Conservation (phyloP, 2,888 invertebrate species). For the Lasioglossum vierecki region DNA sequence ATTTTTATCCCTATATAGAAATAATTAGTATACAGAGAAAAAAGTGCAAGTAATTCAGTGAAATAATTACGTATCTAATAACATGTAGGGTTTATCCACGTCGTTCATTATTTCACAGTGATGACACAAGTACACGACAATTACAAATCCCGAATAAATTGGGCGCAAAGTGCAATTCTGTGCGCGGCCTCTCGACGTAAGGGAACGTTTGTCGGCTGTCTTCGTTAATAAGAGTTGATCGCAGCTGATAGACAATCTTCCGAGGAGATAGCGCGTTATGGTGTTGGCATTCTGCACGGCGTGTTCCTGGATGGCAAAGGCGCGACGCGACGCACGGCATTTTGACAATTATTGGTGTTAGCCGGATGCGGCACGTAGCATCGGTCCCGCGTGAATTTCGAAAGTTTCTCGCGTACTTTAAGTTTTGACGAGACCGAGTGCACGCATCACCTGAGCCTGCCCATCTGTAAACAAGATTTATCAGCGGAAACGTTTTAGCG, state of each 20-base stretch:
- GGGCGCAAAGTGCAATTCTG: too few species aligned
- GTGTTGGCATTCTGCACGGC: not conserved
- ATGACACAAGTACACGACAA: too few species aligned
- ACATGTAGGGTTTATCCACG: too few species aligned
- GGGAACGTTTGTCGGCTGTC: not conserved
- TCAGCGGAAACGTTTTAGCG: slow-evolving; percentile 79
- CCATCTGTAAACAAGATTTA: slow-evolving; percentile 82
- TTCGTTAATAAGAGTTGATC: not conserved
- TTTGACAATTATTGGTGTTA: slow-evolving; percentile 66
- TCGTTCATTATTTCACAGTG: too few species aligned
- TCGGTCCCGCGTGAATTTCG: slow-evolving; percentile 70
- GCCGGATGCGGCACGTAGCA: slow-evolving; percentile 49
- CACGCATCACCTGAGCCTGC: slow-evolving; percentile 79
- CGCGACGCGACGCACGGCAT: slow-evolving; percentile 18
- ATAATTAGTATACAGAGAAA: too few species aligned
- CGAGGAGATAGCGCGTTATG: not conserved
- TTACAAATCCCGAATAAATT: too few species aligned
- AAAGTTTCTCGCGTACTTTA: slow-evolving; percentile 69
- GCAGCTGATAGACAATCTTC: not conserved
- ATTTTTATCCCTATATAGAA: too few species aligned
- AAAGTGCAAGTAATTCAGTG: too few species aligned
- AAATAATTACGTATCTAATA: too few species aligned
- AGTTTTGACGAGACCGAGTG: slow-evolving; percentile 75
- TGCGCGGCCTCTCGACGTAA: too few species aligned
- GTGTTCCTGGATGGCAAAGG: not conserved